A percentile compares a stretch with the other conserved stretches of the same genome.
Conservation (phyloP, 2,888 invertebrate species). For the Ormia ochracea region DNA sequence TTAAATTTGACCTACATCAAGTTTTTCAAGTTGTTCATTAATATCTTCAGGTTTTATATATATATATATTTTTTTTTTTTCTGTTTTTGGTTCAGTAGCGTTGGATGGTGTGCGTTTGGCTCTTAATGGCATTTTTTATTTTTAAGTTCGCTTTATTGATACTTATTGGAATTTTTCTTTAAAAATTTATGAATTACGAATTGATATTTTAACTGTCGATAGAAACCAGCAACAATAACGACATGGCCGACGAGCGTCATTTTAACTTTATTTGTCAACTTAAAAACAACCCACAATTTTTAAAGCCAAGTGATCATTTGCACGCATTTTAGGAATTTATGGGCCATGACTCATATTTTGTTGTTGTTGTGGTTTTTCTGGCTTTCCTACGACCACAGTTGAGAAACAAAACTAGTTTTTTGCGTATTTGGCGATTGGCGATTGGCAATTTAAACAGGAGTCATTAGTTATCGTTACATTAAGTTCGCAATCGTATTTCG, state of each 20-base stretch:
- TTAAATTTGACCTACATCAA: slow-evolving; percentile 59
- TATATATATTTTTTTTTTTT: not conserved
- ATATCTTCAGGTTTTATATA: slow-evolving; percentile 46
- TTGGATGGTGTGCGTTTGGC: slow-evolving; percentile 5
- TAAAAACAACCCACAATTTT: slow-evolving; percentile 34
- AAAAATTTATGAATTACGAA: slow-evolving; percentile 10
- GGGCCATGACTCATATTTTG: not conserved
- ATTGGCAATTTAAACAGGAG: too few relatives aligned
- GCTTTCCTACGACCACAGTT: not conserved
- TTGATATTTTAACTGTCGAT: slow-evolving; percentile 33
- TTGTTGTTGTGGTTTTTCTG: not conserved
- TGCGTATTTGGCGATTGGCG: slow-evolving; percentile 1
- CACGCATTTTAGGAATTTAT: slow-evolving; percentile 22
- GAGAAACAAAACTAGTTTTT: slow-evolving; percentile 12
- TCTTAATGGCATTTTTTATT: not conserved
- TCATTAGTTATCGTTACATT: too few relatives aligned
- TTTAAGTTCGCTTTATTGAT: slow-evolving; percentile 17
- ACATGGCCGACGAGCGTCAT: not conserved
- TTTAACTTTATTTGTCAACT: slow-evolving; percentile 10
- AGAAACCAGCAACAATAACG: not conserved
- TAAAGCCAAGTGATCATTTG: slow-evolving; percentile 9
- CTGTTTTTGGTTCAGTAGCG: not conserved
- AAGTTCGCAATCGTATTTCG: too few relatives aligned
- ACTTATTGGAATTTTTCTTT: slow-evolving; percentile 13
- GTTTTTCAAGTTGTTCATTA: slow-evolving; percentile 58